A percentile compares a stretch with the other conserved stretches of the same genome.
Evolutionary conservation across 2,888 invertebrate genomes (phyloP).

Genomic region (Fragum sueziense): DNA sequence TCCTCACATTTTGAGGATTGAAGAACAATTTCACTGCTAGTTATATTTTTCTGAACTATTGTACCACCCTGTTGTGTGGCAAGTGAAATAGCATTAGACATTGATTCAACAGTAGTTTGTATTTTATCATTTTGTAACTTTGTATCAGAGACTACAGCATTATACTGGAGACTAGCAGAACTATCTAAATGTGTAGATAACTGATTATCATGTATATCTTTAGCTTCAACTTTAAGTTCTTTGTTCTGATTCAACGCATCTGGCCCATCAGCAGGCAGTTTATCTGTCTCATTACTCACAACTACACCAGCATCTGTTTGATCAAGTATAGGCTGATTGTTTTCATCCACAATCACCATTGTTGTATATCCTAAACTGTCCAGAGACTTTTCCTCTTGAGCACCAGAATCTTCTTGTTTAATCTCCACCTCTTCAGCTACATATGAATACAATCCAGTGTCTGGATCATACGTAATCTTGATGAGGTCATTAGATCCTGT

Average conservation of each 20-base stretch:
- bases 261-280: too few species aligned
- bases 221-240: too few species aligned
- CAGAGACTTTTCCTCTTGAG: neutral
- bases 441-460: constrained; percentile 6
- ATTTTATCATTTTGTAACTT: neutral
- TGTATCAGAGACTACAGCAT: too few species aligned
- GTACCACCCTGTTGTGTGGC: neutral
- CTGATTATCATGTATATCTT: too few species aligned
- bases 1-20: neutral
- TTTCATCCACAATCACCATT: neutral
- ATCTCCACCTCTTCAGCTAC: constrained; percentile 1
- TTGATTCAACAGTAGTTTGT: neutral
- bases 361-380: too few species aligned
- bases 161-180: too few species aligned
- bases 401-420: neutral
- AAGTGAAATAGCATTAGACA: neutral
- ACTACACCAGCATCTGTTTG: neutral
- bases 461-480: constrained; percentile 7
- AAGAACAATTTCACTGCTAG: too few species aligned
- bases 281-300: neutral
- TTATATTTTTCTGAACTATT: neutral
- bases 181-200: too few species aligned
- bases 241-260: too few species aligned
- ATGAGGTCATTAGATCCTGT: neutral
- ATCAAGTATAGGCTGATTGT: neutral